phyloP scores from a whole-genome alignment of 2,797 vertebrate species.

The Crenichthys baileyi region DNA sequence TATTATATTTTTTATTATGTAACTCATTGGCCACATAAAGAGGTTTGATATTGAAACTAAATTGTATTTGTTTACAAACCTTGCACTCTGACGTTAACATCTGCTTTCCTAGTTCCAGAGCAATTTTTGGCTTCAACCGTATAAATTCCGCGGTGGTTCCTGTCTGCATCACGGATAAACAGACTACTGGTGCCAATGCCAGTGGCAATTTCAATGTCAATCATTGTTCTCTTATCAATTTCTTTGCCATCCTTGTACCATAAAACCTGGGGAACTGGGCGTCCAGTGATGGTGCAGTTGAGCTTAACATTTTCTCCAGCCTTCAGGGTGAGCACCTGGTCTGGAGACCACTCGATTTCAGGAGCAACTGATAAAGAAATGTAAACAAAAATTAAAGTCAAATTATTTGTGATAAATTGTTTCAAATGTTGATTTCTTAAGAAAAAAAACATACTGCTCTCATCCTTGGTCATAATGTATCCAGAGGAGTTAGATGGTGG shows the following conservation, averaged over 20 bases:
- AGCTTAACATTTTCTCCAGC: slow-evolving; percentile 93
- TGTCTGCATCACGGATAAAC: slow-evolving; percentile 91
- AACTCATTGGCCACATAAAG: not conserved
- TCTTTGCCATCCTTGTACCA: slow-evolving; percentile 97
- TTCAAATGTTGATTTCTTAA: not conserved
- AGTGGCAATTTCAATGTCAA: slow-evolving; percentile 87
- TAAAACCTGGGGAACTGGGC: slow-evolving; percentile 91
- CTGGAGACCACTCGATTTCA: slow-evolving; percentile 89
- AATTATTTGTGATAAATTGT: not conserved
- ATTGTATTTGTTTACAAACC: slow-evolving; percentile 75
- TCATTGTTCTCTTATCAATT: slow-evolving; percentile 89
- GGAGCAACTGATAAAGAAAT: slow-evolving; percentile 85
- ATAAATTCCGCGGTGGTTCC: slow-evolving; percentile 93
- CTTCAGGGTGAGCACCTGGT: slow-evolving; percentile 88
- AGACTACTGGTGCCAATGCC: slow-evolving; percentile 90
- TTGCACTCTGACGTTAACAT: slow-evolving; percentile 95
- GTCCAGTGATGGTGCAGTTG: slow-evolving; percentile 88
- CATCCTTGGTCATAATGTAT: slow-evolving; percentile 97
- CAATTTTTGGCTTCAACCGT: slow-evolving; percentile 94
- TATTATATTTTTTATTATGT: not conserved
- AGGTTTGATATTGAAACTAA: not conserved
- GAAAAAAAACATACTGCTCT: slow-evolving; percentile 86
- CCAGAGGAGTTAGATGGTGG: slow-evolving; percentile 97
- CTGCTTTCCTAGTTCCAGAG: slow-evolving; percentile 89
- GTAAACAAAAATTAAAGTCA: not conserved